Conservation (phyloP, 2,113 vertebrate genomes). For the Ptilorrhoa leucosticta region DNA sequence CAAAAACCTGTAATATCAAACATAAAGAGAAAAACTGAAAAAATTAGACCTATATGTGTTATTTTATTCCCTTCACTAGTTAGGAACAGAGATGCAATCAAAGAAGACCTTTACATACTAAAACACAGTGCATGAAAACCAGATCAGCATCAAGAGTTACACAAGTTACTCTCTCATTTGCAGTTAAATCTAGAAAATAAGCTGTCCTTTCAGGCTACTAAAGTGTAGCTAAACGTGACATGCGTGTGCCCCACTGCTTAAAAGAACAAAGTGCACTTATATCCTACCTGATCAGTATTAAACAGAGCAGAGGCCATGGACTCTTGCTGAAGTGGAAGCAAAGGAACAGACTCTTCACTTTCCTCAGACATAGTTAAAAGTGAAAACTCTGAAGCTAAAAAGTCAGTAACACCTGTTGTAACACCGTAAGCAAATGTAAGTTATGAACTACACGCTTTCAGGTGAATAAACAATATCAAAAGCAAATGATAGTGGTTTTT, state of each 20-base stretch:
- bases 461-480: constrained; percentile 44
- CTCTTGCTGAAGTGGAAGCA: constrained; percentile 63
- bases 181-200: neutral
- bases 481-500: neutral
- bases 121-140: neutral
- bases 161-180: neutral
- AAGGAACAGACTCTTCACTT: constrained; percentile 64
- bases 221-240: neutral
- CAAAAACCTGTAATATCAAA: neutral
- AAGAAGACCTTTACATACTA: neutral
- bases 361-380: constrained; percentile 62
- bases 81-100: neutral
- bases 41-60: neutral
- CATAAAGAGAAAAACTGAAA: neutral
- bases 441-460: constrained; percentile 35
- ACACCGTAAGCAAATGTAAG: constrained; percentile 54
- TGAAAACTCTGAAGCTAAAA: constrained; percentile 58
- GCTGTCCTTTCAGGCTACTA: neutral
- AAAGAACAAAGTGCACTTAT: constrained; percentile 50
- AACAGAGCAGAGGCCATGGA: constrained; percentile 47
- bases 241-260: constrained; percentile 11
- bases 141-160: neutral
- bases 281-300: constrained; percentile 56
- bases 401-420: constrained; percentile 54
- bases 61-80: neutral